Conservation (phyloP, 2,797 vertebrate genomes). For the Rhodeus uyekii region DNA sequence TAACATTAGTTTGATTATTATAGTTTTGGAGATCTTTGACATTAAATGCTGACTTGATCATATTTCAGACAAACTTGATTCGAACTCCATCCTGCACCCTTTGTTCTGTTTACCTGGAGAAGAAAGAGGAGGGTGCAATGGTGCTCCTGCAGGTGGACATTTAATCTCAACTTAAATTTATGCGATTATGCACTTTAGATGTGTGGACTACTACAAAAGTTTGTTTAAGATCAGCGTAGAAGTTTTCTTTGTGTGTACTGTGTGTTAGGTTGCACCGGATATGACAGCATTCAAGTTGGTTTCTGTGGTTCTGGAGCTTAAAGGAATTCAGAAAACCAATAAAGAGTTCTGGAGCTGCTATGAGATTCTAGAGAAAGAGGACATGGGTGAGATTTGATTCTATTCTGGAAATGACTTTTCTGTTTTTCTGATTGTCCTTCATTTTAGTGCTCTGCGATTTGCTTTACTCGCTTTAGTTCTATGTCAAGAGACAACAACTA, state of each 20-base stretch:
- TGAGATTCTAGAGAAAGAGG: conserved; percentile 74
- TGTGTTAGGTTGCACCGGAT: conserved; percentile 72
- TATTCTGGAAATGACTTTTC: not conserved
- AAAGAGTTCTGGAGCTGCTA: conserved; percentile 81
- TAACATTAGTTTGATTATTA: not conserved
- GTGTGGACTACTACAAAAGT: not conserved
- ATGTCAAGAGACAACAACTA: not conserved
- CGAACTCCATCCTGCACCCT: conserved; percentile 60
- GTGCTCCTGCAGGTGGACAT: conserved; percentile 77
- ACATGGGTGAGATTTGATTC: conserved; percentile 67
- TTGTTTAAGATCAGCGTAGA: not conserved
- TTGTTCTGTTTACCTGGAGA: conserved; percentile 81
- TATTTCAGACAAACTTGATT: conserved; percentile 10
- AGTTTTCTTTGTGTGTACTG: not conserved
- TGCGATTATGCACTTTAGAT: not conserved
- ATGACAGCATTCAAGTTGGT: conserved; percentile 79
- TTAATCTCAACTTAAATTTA: not conserved
- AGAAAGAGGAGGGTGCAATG: conserved; percentile 73
- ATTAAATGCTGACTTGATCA: not conserved
- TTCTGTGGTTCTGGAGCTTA: conserved; percentile 75
- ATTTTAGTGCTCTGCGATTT: not conserved
- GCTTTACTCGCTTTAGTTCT: not conserved
- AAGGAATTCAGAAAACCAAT: conserved; percentile 71
- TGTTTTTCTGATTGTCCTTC: not conserved
- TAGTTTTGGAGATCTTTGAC: not conserved